phyloP scores from a whole-genome alignment of 1,140 invertebrate genomes.

The Hyles vespertilio region DNA sequence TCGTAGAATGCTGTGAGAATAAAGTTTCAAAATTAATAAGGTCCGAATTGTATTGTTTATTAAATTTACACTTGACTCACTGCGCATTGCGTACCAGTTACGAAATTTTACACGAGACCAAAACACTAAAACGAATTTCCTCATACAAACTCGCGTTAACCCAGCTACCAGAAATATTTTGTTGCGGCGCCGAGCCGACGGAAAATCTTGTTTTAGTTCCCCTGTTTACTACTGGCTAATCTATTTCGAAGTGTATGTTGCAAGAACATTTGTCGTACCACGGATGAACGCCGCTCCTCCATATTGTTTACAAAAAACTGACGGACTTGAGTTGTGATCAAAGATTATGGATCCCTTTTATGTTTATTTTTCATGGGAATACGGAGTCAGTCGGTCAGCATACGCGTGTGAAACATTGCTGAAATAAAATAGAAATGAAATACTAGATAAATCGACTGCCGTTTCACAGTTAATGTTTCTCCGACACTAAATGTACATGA shows the following conservation, averaged over 20 bases:
- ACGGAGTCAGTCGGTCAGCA: too few relatives aligned
- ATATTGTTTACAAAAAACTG: too few relatives aligned
- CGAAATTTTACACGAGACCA: slow-evolving; percentile 30
- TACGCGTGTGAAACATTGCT: too few relatives aligned
- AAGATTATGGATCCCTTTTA: too few relatives aligned
- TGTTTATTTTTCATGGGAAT: too few relatives aligned
- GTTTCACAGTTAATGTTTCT: too few relatives aligned
- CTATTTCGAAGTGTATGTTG: slow-evolving; percentile 27
- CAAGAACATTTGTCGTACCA: slow-evolving; percentile 10
- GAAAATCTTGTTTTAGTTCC: slow-evolving; percentile 31
- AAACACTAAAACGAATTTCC: slow-evolving; percentile 42
- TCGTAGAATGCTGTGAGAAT: slow-evolving; percentile 3
- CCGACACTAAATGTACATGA: too few relatives aligned
- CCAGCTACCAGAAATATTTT: slow-evolving; percentile 29
- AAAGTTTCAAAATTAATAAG: slow-evolving; percentile 23
- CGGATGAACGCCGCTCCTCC: background rate
- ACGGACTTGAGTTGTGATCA: too few relatives aligned
- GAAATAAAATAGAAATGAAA: too few relatives aligned
- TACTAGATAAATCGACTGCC: too few relatives aligned
- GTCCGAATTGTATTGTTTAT: slow-evolving; percentile 25
- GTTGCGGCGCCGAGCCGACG: slow-evolving; percentile 24
- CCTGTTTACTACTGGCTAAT: slow-evolving; percentile 26
- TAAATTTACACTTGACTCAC: slow-evolving; percentile 26
- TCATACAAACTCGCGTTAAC: slow-evolving; percentile 33
- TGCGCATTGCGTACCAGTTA: slow-evolving; percentile 20